These are phyloP conservation scores for Hippasteria phrygiana DNA, from an alignment of 53 echinoderm and acorn worm genomes.

Conservation along the genomic window DNA sequence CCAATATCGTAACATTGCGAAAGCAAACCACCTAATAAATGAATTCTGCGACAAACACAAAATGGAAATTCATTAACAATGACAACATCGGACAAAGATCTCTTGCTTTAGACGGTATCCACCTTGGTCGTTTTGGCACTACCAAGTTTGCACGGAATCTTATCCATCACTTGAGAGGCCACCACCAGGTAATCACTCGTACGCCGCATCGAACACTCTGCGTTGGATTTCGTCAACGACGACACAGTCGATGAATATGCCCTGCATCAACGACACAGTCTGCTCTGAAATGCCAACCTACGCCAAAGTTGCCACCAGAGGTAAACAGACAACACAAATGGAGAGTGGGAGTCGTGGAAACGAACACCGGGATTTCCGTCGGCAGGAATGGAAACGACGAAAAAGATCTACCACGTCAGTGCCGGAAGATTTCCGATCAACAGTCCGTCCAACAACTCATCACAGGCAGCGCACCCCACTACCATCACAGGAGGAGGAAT, in stretches of 20 bases:
- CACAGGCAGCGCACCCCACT: neutral
- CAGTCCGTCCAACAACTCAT: neutral
- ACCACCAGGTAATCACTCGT: neutral
- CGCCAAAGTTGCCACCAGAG: no score
- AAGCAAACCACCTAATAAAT: neutral
- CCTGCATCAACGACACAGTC: no score
- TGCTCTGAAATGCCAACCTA: no score
- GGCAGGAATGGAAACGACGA: neutral
- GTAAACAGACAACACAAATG: no score
- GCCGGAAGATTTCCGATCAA: neutral
- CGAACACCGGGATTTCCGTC: neutral
- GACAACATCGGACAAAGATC: neutral
- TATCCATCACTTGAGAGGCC: neutral
- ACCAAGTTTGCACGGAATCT: neutral
- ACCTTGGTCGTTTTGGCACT: no score
- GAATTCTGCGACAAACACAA: neutral
- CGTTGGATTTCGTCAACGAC: no score
- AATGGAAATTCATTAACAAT: conserved; percentile 16
- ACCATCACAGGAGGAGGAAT: neutral
- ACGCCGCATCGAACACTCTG: no score
- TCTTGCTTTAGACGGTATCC: no score
- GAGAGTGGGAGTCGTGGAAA: neutral
- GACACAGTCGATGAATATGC: no score
- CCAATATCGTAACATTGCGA: neutral
- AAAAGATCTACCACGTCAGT: neutral